Evolutionary conservation across 2,113 vertebrate genomes (phyloP), one percentile per base, ranked within the genome.

Genomic region (Toxotes jaculatrix): DNA sequence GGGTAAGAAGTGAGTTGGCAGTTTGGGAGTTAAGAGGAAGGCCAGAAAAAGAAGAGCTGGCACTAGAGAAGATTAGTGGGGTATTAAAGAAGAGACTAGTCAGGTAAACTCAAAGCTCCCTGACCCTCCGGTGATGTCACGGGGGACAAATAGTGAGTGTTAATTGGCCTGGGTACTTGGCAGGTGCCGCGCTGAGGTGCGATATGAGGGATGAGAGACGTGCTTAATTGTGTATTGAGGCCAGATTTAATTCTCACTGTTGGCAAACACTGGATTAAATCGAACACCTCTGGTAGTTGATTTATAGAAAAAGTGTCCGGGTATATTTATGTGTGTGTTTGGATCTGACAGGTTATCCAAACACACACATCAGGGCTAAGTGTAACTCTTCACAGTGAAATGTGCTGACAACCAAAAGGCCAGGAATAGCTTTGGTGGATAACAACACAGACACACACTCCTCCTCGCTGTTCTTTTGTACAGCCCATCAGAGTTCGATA

Each of bases 351-450:
- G 67, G 67, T 68, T 47, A 60, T 68, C 62, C 65, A 59, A 27
- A 76, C 68, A 82, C 81, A 84, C 77, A 89, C 79, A 87, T 74
- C 49, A 73, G 76, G 60, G 80, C 77, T 62, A 72, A 90, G 92
- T 91, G 92, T 92, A 92, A 90, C 83, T 89, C 87, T 91, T 89
- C 81, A 87, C 69, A 61, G 74, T 60, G 87, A 91, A 92, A 93
- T 90, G 92, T 89, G 90, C 92, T 87, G 91, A 94, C 91, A 93
- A 93, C 87, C 80, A 69, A 71, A 88, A 87, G 89, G 84, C 91
- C 88, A 62, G 79, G 89, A 94, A 93, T 93, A 94, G 88, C 90
- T 86, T 49, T 68, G 74, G 13, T 60, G 86, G 92, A 93, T 90
- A 94, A 92, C 87, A 84, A 79, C 83, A 87, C 57, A 86, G 57